phyloP scores from a whole-genome alignment of 2,888 invertebrate genomes.

The Conops quadrifasciatus region DNA sequence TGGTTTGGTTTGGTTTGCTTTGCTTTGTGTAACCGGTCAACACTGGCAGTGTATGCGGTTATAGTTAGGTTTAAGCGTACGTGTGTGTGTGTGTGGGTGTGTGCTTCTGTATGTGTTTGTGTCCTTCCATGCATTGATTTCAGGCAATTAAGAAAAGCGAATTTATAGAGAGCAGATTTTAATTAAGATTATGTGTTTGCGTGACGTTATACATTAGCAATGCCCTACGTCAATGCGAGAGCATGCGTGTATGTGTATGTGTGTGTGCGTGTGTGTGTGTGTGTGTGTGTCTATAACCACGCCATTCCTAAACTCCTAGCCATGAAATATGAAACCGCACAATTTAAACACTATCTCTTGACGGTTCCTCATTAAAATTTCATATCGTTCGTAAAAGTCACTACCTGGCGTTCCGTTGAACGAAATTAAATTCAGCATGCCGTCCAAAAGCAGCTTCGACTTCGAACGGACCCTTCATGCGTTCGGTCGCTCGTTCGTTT shows the following conservation, averaged over 20 bases:
- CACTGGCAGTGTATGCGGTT: no score
- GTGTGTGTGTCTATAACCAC: not conserved
- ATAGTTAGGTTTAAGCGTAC: not conserved
- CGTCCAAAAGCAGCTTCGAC: no score
- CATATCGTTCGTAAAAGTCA: not conserved
- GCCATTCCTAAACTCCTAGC: no score
- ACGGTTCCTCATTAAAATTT: not conserved
- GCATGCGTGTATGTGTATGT: conserved; percentile 6
- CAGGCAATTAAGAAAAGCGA: conserved; percentile 1
- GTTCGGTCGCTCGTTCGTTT: no score
- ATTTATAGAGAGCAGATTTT: conserved; percentile 25
- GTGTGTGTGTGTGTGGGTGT: not conserved
- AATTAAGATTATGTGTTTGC: conserved; percentile 22
- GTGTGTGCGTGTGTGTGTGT: not conserved
- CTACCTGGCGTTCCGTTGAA: no score
- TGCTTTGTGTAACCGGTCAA: no score
- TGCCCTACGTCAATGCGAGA: not conserved
- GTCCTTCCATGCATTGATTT: not conserved
- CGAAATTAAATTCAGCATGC: no score
- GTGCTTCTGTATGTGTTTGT: not conserved
- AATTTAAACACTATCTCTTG: no score
- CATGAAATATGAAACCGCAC: no score
- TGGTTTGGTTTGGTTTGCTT: no score
- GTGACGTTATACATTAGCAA: not conserved
- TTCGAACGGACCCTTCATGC: no score